Evolutionary conservation across 2,113 vertebrate species (phyloP), one percentile per base, ranked within the genome.

Genomic region (Notothenia coriiceps): DNA sequence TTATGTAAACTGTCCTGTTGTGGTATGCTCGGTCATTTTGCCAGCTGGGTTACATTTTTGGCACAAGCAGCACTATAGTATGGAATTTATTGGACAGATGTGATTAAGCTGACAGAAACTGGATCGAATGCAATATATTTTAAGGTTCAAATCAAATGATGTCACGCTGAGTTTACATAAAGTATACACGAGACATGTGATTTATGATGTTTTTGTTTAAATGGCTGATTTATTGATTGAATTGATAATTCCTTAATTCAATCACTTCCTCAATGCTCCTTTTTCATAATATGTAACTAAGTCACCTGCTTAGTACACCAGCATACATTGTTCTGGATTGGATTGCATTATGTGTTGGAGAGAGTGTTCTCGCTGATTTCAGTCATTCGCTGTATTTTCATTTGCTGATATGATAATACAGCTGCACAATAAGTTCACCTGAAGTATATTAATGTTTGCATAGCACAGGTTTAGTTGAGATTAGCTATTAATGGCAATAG

Each of bases 31-130:
- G 59, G 22, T 44, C 57, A 51, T 29, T 55, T 71, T 47, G 14
- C 40, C 70, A 9, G 71, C 56, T 54, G 71, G 67, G 29, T 74
- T 49, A 59, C 17, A 35, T 73, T 64, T 80, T 22, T 33, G 72
- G 57, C 74, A 55, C 20, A 54, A 79, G 77, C 46, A 64, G 68
- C 72, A 69, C 56, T 52, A 50, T 46, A 25, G 51, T 49, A 7
- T 20, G 9, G 51, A 14, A 25, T n/a, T 62, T 65, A 57, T 25
- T 62, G 57, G 50, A 43, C 25, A 14, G 11, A 29, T 5, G 49
- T 51, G 29, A 66, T 54, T 57, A 20, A 55, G 40, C 44, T 74
- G 60, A 59, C 13, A 46, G 18, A 29, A 73, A n/a, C 7, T 2
- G 29, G 22, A 25, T 50, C 43, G 73, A 67, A 64, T 70, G 46